phyloP scores from a whole-genome alignment of 2,113 vertebrate genomes.

The Ageneiosus marmoratus region DNA sequence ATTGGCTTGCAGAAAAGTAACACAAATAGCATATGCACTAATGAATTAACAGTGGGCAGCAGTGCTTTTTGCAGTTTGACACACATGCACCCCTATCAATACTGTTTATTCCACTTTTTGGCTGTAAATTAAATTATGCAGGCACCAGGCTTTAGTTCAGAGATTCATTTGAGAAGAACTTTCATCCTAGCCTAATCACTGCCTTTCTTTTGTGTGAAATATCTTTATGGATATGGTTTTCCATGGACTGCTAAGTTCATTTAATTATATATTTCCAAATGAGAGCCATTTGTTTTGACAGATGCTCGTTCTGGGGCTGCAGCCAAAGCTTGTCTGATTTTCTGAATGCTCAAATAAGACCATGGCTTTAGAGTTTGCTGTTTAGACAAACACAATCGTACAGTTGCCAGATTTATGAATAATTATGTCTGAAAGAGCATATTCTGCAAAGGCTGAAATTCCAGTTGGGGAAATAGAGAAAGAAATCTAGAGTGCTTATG shows the following conservation, averaged over 20 bases:
- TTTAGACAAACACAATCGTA: conserved; percentile 71
- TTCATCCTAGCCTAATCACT: conserved; percentile 50
- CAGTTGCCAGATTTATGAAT: conserved; percentile 69
- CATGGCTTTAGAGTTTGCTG: conserved; percentile 72
- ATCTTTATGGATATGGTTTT: conserved; percentile 57
- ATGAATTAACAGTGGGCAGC: conserved; percentile 16
- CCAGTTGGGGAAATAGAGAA: conserved; percentile 46
- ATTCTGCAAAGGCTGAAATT: conserved; percentile 61
- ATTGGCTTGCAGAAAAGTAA: conserved; percentile 5
- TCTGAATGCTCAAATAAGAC: conserved; percentile 70
- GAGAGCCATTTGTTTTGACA: conserved; percentile 76
- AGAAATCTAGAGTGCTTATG: conserved; percentile 52
- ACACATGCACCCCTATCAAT: conserved; percentile 36
- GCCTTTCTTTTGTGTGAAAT: conserved; percentile 54
- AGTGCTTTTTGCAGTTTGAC: conserved; percentile 43
- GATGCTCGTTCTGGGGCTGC: conserved; percentile 75
- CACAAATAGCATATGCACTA: background rate
- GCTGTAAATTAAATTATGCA: conserved; percentile 49
- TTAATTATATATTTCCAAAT: conserved; percentile 69
- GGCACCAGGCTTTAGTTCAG: conserved; percentile 44
- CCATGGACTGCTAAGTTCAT: conserved; percentile 61
- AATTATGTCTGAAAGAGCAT: conserved; percentile 66
- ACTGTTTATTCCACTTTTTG: conserved; percentile 38
- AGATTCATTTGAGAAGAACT: conserved; percentile 53
- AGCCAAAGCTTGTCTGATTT: conserved; percentile 75